Base-by-base conservation (phyloP, 2,797 vertebrate species). In the Dicrostonyx torquatus region DNA sequence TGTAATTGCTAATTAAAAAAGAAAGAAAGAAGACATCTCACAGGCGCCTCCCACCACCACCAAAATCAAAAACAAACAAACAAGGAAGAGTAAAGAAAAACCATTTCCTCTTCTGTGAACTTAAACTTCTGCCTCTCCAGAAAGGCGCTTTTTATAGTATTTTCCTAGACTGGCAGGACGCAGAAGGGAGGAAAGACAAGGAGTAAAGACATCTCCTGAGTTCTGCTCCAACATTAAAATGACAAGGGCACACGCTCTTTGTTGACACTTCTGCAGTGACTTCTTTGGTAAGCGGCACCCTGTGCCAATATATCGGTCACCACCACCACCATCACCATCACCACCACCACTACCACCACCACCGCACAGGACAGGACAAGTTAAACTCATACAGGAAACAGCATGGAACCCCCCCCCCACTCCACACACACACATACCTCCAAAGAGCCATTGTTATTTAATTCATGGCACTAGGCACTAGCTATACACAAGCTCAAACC, bases 221-320 rank as follows among this genome's bases (percentile, higher is more conserved):
- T 95, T 90, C 37, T 92, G 83, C 45, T 86, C 77, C 37, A 64
- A 1, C 62, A 91, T 77, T 80, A 43, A 86, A 94, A 78, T 53
- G 77, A 90, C 96, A 94, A 94, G 94, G 91, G 15, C 82, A 68
- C 78, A 79, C 82, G 66, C 29, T 96, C 95, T 96, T 96, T 96
- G 94, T 89, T 96, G 95, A 95, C 97, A 97, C 91, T 96, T 95
- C 75, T 87, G 94, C 95, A 83, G 76, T 90, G 92, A 96, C 96
- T 96, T 94, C 95, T 93, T 91, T 40, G 83, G 86, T 62, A 48
- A 68, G 75, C 0, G 31, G 72, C 70, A 68, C 68, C 84, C 3
- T 2, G 60, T 11, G 24, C 73, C 84, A 26, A 48, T 20, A 68
- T 78, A 80, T 75, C 66, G 24, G 92, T 78, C 93, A 58, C 34